These are phyloP conservation scores for Drosophila tristis DNA, from an alignment of 1,140 invertebrate genomes.

Conservation along the genomic window DNA sequence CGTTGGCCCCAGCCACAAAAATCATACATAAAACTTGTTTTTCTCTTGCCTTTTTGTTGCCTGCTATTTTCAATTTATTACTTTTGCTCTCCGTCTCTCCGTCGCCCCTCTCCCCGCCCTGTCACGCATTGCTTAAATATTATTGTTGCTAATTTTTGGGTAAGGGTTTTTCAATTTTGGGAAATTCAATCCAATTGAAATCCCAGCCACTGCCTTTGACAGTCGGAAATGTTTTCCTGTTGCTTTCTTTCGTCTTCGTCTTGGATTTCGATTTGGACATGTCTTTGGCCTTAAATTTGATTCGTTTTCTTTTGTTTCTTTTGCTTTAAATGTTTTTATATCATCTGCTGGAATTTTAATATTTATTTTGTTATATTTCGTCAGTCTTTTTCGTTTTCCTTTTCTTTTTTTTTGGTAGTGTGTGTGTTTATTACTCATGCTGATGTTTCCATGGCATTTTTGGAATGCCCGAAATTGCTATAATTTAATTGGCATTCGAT, in stretches of 20 bases:
- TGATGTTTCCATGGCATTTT: slow-evolving; percentile 24
- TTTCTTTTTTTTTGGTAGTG: slow-evolving; percentile 16
- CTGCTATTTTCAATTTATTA: slow-evolving; percentile 64
- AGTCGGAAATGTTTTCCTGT: slow-evolving; percentile 5
- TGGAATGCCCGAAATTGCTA: slow-evolving; percentile 16
- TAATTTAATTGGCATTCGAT: slow-evolving; percentile 44
- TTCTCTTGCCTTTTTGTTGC: slow-evolving; percentile 45
- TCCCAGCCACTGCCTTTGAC: slow-evolving; percentile 30
- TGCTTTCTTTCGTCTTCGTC: background rate
- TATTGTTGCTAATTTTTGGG: slow-evolving; percentile 66
- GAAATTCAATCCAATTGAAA: slow-evolving; percentile 36
- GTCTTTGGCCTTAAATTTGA: slow-evolving; percentile 15
- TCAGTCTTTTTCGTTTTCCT: slow-evolving; percentile 12
- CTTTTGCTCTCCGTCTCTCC: background rate
- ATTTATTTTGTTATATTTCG: slow-evolving; percentile 34
- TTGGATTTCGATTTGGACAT: background rate
- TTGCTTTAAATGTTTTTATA: slow-evolving; percentile 41
- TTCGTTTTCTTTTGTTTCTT: slow-evolving; percentile 27
- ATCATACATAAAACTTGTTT: slow-evolving; percentile 70
- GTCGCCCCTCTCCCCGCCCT: background rate
- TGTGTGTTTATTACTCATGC: slow-evolving; percentile 15
- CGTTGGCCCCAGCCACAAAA: slow-evolving; percentile 44
- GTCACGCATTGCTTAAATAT: slow-evolving; percentile 30
- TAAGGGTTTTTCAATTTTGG: slow-evolving; percentile 56
- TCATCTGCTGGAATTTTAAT: slow-evolving; percentile 35